A percentile compares a stretch with the other conserved stretches of the same genome.
These are phyloP conservation scores for Carterocephalus palaemon DNA, from an alignment of 2,888 invertebrate genomes.

Conservation along the genomic window DNA sequence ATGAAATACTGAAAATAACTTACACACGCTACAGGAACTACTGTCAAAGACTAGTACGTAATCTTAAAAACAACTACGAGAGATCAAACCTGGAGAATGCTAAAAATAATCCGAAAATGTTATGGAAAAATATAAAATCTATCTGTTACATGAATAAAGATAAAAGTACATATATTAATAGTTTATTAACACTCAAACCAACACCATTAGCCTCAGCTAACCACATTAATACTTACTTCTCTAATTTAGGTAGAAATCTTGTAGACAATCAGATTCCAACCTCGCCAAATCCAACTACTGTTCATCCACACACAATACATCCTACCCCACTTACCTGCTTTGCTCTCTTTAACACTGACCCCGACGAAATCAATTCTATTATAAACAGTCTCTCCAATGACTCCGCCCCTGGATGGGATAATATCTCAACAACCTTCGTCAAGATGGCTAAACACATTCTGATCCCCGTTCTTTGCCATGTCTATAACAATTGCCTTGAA, in stretches of 20 bases:
- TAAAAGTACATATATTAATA: not conserved
- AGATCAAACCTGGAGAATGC: not conserved
- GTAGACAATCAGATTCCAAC: too few relatives aligned
- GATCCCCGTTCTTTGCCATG: too few relatives aligned
- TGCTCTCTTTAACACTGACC: too few relatives aligned
- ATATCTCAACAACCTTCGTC: too few relatives aligned
- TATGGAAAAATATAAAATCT: constrained; percentile 1
- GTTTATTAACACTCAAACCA: not conserved
- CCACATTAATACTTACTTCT: not conserved
- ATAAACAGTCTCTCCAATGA: too few relatives aligned
- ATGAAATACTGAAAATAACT: constrained; percentile 6
- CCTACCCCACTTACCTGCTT: too few relatives aligned
- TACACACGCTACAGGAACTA: constrained; percentile 17
- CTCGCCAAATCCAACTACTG: too few relatives aligned
- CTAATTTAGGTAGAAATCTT: not conserved
- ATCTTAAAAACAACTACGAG: constrained; percentile 3
- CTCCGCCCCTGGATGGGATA: too few relatives aligned
- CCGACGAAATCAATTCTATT: too few relatives aligned
- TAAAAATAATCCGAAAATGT: not conserved
- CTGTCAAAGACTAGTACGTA: constrained; percentile 2
- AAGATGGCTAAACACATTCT: too few relatives aligned
- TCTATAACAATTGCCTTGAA: too few relatives aligned
- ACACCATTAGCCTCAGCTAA: not conserved
- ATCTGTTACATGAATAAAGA: not conserved
- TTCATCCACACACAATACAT: not conserved